Evolutionary conservation across 2,888 invertebrate species (phyloP).

Genomic region (Scaptomyza flava): DNA sequence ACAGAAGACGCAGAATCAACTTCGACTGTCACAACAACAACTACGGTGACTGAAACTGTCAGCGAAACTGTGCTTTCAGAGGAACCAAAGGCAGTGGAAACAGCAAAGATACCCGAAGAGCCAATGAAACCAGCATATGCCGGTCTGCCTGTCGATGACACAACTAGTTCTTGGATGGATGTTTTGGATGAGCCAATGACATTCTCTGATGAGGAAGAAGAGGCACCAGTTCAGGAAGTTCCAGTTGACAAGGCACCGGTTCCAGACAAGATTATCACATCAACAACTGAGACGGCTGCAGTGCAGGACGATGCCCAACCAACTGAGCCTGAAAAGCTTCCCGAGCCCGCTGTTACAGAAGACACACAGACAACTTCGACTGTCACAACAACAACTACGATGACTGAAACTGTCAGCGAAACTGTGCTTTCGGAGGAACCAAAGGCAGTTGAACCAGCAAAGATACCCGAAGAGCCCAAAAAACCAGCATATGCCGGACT

Average conservation of each 20-base stretch:
- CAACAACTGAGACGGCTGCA: not conserved
- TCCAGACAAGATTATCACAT: not conserved
- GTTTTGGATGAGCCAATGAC: conserved; percentile 73
- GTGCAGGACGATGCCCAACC: not conserved
- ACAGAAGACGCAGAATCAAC: conserved; percentile 27
- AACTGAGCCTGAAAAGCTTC: conserved; percentile 1
- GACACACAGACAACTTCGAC: not conserved
- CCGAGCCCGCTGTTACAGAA: not conserved
- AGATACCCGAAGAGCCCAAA: not conserved
- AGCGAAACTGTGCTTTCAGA: conserved; percentile 5
- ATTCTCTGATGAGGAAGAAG: conserved; percentile 61
- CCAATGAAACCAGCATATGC: conserved; percentile 70
- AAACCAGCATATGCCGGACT: not conserved
- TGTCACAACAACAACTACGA: not conserved
- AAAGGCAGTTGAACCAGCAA: not conserved
- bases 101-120: conserved; percentile 31
- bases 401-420: not conserved
- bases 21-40: conserved; percentile 27
- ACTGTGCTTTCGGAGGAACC: not conserved
- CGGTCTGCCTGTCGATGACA: conserved; percentile 78
- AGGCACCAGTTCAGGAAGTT: not conserved
- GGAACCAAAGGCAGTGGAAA: conserved; percentile 27
- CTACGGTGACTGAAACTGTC: conserved; percentile 32
- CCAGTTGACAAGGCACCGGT: not conserved
- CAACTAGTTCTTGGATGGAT: conserved; percentile 81